Evolutionary conservation across 1,140 invertebrate genomes (phyloP).

Genomic region (Doryteuthis pealeii): DNA sequence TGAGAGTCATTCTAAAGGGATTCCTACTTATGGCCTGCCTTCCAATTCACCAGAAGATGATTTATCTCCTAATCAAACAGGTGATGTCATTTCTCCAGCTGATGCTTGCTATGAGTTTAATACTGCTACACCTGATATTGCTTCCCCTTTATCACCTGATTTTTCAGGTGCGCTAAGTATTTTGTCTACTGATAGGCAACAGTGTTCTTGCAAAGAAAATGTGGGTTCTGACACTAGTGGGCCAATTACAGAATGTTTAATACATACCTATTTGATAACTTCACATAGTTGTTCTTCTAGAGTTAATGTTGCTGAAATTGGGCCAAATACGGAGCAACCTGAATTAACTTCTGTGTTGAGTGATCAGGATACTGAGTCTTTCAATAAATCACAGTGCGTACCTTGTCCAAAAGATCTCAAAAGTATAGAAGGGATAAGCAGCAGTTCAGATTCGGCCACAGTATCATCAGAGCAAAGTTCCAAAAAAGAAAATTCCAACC

Average conservation of each 20-base stretch:
- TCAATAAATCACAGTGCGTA: not conserved
- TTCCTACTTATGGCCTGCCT: not conserved
- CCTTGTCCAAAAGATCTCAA: not conserved
- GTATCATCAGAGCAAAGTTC: not conserved
- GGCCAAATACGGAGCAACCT: not conserved
- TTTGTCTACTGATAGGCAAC: not conserved
- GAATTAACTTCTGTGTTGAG: not conserved
- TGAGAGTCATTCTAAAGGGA: not conserved
- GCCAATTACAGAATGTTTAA: too few relatives aligned
- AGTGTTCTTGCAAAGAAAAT: not conserved
- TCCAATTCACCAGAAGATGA: not conserved
- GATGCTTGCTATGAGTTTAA: conserved; percentile 8
- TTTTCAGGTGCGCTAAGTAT: not conserved
- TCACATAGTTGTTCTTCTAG: not conserved
- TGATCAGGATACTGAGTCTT: not conserved
- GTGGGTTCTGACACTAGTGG: too few relatives aligned
- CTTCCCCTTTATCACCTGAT: conserved; percentile 8
- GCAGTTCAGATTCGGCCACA: not conserved
- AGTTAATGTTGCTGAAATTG: not conserved
- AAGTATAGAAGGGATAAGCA: not conserved
- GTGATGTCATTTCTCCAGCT: conserved; percentile 7
- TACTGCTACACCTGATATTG: conserved; percentile 8
- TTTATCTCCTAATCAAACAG: not conserved
- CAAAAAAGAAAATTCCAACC: not conserved
- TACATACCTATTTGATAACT: not conserved